Conservation (phyloP, 1,140 invertebrate genomes). For the Melanaphis sacchari region DNA sequence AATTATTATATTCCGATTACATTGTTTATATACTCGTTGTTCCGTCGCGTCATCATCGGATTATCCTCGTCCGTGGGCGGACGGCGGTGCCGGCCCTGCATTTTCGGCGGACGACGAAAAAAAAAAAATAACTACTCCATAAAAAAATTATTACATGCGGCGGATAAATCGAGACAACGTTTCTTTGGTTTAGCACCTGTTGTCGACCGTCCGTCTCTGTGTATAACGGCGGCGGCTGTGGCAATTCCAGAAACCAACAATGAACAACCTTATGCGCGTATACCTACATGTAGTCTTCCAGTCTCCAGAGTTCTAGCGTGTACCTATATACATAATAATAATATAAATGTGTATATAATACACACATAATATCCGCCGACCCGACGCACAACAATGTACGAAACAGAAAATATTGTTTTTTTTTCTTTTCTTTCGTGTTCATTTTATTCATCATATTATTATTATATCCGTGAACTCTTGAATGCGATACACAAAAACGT, state of each 20-base stretch:
- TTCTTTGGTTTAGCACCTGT: constrained; percentile 27
- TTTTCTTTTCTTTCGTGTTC: neutral
- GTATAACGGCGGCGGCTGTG: too few species aligned
- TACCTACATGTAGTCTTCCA: neutral
- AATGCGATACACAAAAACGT: neutral
- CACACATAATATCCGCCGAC: neutral
- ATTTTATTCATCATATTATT: neutral
- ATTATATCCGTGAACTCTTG: constrained; percentile 17
- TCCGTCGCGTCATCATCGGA: neutral
- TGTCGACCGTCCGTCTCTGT: neutral
- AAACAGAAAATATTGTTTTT: constrained; percentile 17
- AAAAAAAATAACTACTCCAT: neutral
- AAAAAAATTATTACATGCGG: neutral
- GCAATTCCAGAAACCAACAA: neutral
- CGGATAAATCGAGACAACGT: neutral
- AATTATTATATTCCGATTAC: neutral
- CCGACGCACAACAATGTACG: neutral
- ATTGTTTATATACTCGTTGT: neutral
- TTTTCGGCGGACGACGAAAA: neutral
- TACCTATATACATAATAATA: neutral
- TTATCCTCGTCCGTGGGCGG: neutral
- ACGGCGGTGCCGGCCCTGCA: neutral
- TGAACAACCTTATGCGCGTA: neutral
- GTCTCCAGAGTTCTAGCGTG: neutral
- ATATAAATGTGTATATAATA: neutral